Evolutionary conservation across 2,113 vertebrate genomes (phyloP).

Genomic region (Scomber scombrus): DNA sequence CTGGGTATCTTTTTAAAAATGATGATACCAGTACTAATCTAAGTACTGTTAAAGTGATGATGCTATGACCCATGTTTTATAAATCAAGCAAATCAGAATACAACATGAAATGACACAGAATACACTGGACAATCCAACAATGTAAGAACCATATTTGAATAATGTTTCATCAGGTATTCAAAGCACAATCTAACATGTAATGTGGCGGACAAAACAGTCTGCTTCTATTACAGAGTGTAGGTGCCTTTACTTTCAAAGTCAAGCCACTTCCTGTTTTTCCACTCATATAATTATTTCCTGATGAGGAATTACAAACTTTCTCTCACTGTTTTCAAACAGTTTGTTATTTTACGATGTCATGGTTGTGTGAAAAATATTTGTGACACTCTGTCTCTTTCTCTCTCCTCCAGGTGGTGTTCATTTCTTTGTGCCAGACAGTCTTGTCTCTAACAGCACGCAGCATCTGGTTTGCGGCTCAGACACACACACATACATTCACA

Average conservation of each 20-base stretch:
- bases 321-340: neutral
- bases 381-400: slow-evolving; percentile 24
- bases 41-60: too few relatives aligned
- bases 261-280: neutral
- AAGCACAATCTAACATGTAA: too few relatives aligned
- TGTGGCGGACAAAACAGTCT: too few relatives aligned
- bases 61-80: too few relatives aligned
- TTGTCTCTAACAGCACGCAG: slow-evolving; percentile 51
- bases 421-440: slow-evolving; percentile 45
- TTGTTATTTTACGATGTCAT: neutral
- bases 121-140: neutral
- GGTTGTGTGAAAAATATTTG: slow-evolving; percentile 9
- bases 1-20: too few relatives aligned
- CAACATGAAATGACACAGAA: neutral
- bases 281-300: neutral
- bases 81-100: too few relatives aligned
- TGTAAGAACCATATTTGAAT: too few relatives aligned
- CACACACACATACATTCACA: slow-evolving; percentile 9
- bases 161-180: too few relatives aligned
- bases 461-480: slow-evolving; percentile 43
- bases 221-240: too few relatives aligned
- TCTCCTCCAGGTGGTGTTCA: slow-evolving; percentile 47
- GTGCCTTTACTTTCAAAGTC: neutral
- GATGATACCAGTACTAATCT: too few relatives aligned
- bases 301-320: neutral